Evolutionary conservation across 2,888 invertebrate genomes (phyloP).

Genomic region (Odiellus spinosus): DNA sequence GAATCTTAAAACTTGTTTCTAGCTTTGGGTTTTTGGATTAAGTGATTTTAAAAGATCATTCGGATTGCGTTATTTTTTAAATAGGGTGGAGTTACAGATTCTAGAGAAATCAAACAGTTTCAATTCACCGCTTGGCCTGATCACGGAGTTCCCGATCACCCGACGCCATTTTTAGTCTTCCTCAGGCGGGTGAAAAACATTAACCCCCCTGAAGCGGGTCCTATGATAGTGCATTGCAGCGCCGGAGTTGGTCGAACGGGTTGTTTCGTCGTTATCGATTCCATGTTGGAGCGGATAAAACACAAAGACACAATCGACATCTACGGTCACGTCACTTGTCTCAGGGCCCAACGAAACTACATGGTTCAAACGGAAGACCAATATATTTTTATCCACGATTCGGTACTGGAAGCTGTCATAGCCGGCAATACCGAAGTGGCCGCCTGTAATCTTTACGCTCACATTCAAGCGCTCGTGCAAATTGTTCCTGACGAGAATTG

Average conservation of each 20-base stretch:
- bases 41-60: no score
- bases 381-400: slow-evolving; percentile 98
- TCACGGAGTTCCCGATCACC: slow-evolving; percentile 91
- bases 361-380: slow-evolving; percentile 99
- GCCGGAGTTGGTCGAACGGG: slow-evolving; percentile 83
- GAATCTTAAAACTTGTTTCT: no score
- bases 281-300: slow-evolving; percentile 91
- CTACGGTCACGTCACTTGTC: slow-evolving; percentile 94
- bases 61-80: no score
- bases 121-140: slow-evolving; percentile 99
- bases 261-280: slow-evolving; percentile 97
- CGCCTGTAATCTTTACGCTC: slow-evolving; percentile 80
- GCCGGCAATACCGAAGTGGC: slow-evolving; percentile 94
- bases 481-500: slow-evolving; percentile 51
- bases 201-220: slow-evolving; percentile 83
- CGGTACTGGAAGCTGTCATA: slow-evolving; percentile 87
- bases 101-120: slow-evolving; percentile 86
- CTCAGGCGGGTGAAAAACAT: slow-evolving; percentile 79
- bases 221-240: slow-evolving; percentile 81
- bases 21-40: no score
- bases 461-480: slow-evolving; percentile 86
- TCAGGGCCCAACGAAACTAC: slow-evolving; percentile 94
- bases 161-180: slow-evolving; percentile 95
- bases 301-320: slow-evolving; percentile 97
- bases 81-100: slow-evolving; percentile 38